Evolutionary conservation across 2,113 vertebrate genomes (phyloP).

Genomic region (Petrocephalus zakoni): DNA sequence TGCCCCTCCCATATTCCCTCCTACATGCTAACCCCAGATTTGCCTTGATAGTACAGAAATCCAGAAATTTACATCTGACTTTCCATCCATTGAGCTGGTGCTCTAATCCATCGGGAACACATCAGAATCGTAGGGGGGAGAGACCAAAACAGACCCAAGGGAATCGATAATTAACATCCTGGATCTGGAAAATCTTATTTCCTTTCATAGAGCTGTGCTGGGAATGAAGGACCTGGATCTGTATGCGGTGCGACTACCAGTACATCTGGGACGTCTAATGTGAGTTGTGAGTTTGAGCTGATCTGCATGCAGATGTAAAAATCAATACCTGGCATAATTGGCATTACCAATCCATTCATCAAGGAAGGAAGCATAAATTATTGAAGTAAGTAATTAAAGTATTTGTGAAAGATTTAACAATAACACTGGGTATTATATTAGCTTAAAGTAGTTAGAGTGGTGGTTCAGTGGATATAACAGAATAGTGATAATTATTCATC

Average conservation of each 20-base stretch:
- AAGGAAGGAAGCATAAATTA: background rate
- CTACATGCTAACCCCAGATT: background rate
- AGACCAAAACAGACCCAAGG: background rate
- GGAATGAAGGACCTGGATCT: background rate
- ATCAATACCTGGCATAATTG: background rate
- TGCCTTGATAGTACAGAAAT: background rate
- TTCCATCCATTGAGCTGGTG: background rate
- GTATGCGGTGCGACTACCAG: background rate
- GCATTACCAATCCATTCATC: background rate
- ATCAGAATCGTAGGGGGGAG: background rate
- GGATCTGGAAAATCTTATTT: background rate
- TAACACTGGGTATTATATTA: background rate
- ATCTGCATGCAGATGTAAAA: background rate
- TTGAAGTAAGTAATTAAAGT: background rate
- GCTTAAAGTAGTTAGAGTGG: background rate
- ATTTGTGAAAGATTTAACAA: background rate
- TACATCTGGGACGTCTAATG: background rate
- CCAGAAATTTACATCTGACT: background rate
- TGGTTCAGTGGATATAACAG: background rate
- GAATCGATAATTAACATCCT: background rate
- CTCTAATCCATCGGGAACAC: background rate
- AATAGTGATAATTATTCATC: background rate
- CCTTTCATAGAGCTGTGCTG: background rate
- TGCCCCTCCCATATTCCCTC: background rate
- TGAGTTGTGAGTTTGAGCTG: background rate